These are phyloP conservation scores for Poeciliopsis paucimaculata DNA, from an alignment of 2,797 vertebrate species.

Conservation along the genomic window DNA sequence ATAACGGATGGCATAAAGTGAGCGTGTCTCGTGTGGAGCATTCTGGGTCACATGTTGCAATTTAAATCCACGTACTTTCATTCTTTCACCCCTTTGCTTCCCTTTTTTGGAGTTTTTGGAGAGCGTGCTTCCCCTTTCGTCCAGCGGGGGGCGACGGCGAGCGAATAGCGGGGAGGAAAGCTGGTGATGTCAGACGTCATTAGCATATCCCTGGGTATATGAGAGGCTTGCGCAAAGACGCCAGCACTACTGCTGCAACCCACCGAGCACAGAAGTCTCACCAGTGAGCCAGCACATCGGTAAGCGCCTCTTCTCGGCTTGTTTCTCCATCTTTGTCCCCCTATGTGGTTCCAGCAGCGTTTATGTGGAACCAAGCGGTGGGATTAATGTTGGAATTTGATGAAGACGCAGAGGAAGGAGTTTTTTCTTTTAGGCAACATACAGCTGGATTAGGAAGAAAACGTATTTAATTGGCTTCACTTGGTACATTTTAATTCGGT, in stretches of 20 bases:
- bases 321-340: not conserved
- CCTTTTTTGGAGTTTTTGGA: not conserved
- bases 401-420: not conserved
- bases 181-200: slow-evolving; percentile 79
- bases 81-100: too few species aligned
- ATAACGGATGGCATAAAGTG: not conserved
- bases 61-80: not conserved
- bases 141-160: slow-evolving; percentile 53
- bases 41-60: not conserved
- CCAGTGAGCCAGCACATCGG: slow-evolving; percentile 58
- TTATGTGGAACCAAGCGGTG: not conserved
- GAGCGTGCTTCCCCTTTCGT: not conserved
- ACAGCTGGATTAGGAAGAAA: not conserved
- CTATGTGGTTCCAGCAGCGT: not conserved
- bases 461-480: not conserved
- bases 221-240: slow-evolving; percentile 66
- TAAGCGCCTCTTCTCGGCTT: slow-evolving; percentile 53
- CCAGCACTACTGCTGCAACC: slow-evolving; percentile 73
- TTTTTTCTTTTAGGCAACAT: not conserved
- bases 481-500: not conserved
- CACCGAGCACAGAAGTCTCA: slow-evolving; percentile 47
- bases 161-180: not conserved
- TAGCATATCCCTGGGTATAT: slow-evolving; percentile 80
- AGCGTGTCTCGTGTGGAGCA: not conserved
- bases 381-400: not conserved